These are phyloP conservation scores for Eupithecia tripunctaria DNA, from an alignment of 2,888 invertebrate species.

Conservation along the genomic window DNA sequence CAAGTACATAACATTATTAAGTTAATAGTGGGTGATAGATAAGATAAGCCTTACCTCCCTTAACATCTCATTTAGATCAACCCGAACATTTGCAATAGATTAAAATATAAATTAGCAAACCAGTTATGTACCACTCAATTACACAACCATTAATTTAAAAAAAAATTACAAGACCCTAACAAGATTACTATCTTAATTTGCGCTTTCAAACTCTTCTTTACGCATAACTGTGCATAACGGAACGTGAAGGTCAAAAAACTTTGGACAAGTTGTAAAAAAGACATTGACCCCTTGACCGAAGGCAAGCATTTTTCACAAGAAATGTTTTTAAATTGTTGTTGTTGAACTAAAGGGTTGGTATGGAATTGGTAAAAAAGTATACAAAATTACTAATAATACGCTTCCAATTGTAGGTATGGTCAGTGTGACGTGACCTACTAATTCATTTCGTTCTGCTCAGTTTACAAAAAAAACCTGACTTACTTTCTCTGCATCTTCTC, in stretches of 20 bases:
- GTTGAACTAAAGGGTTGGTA: neutral
- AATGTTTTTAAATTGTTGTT: neutral
- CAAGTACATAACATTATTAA: too few species aligned
- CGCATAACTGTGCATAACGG: constrained; percentile 38
- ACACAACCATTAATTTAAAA: too few species aligned
- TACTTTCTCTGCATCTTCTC: constrained; percentile 95
- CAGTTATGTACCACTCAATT: neutral
- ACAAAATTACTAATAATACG: neutral
- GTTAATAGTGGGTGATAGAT: too few species aligned
- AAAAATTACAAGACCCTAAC: too few species aligned
- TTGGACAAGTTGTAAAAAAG: neutral
- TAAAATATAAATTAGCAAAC: too few species aligned
- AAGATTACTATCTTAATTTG: neutral
- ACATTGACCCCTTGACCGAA: constrained; percentile 13
- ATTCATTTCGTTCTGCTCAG: neutral
- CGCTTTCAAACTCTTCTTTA: neutral
- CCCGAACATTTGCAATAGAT: neutral
- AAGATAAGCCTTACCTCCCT: neutral
- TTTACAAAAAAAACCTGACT: constrained; percentile 63
- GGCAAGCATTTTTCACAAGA: neutral
- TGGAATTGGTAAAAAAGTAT: too few species aligned
- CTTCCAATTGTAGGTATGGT: neutral
- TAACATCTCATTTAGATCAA: neutral
- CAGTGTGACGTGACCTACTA: neutral
- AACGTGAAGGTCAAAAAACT: constrained; percentile 45